Evolutionary conservation across 2,888 invertebrate genomes (phyloP).

Genomic region (Troglohyphantes excavatus): DNA sequence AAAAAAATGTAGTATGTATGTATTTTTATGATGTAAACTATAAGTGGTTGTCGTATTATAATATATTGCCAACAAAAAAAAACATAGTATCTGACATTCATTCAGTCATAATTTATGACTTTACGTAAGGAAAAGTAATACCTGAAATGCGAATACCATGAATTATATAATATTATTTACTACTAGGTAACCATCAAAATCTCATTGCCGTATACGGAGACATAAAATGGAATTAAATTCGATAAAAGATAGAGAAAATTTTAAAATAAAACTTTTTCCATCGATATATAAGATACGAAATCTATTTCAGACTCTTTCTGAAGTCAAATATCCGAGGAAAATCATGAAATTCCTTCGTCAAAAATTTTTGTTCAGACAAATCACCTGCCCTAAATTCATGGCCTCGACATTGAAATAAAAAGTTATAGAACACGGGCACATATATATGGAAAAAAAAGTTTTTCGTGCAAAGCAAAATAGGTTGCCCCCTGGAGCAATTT

Average conservation of each 20-base stretch:
- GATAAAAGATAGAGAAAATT: background rate
- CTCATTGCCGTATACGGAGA: no score
- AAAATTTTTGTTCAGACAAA: constrained; percentile 15
- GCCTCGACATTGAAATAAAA: constrained; percentile 20
- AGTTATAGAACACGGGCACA: constrained; percentile 6
- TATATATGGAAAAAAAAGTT: constrained; percentile 14
- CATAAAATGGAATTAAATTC: background rate
- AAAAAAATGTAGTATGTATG: no score
- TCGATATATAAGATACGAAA: background rate
- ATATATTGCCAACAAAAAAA: no score
- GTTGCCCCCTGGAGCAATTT: constrained; percentile 63
- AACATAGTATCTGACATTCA: no score
- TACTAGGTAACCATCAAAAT: no score
- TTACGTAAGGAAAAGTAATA: no score
- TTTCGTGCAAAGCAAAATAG: constrained; percentile 26
- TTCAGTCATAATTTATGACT: no score
- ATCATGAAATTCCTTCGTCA: background rate
- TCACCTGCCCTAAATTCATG: constrained; percentile 27
- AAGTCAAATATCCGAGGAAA: constrained; percentile 2
- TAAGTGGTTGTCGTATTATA: no score
- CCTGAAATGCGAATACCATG: no score
- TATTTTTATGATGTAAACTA: no score
- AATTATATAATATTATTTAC: no score
- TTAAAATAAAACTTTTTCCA: background rate
- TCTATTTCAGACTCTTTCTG: background rate